These are phyloP conservation scores for Gopherus evgoodei DNA, from an alignment of 2,113 vertebrate species.

Conservation along the genomic window DNA sequence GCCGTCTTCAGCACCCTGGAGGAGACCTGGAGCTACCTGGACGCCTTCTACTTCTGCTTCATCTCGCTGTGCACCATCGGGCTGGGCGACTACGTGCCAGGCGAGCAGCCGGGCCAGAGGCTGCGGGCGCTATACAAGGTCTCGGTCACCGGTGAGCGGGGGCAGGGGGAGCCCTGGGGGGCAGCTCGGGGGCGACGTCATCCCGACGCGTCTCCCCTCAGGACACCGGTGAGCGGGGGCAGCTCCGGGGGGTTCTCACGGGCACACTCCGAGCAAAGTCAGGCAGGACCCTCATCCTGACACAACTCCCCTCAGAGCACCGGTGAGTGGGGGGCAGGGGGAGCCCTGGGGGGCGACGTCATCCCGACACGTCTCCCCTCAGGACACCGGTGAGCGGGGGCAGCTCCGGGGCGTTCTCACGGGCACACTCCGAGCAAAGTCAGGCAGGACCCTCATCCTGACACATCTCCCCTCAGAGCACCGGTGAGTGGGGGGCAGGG, in stretches of 20 bases:
- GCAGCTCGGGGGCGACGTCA: no score
- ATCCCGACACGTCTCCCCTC: background rate
- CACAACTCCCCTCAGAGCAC: no score
- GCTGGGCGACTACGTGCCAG: conserved; percentile 90
- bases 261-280: no score
- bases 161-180: background rate
- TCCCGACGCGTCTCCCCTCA: background rate
- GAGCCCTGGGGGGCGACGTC: no score
- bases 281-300: no score
- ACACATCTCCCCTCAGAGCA: background rate
- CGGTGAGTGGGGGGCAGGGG: no score
- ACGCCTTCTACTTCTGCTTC: conserved; percentile 92
- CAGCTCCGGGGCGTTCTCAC: no score
- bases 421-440: no score
- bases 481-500: background rate
- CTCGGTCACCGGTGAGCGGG: conserved; percentile 86
- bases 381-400: conserved; percentile 82
- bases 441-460: background rate
- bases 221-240: conserved; percentile 82
- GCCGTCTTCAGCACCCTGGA: conserved; percentile 84
- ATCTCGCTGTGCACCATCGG: conserved; percentile 93
- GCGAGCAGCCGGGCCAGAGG: conserved; percentile 77
- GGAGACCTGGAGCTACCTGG: conserved; percentile 86
- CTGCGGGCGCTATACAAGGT: conserved; percentile 86
- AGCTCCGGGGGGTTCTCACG: no score